Conservation (phyloP, 2,888 invertebrate genomes). For the Agriopis aurantiaria region DNA sequence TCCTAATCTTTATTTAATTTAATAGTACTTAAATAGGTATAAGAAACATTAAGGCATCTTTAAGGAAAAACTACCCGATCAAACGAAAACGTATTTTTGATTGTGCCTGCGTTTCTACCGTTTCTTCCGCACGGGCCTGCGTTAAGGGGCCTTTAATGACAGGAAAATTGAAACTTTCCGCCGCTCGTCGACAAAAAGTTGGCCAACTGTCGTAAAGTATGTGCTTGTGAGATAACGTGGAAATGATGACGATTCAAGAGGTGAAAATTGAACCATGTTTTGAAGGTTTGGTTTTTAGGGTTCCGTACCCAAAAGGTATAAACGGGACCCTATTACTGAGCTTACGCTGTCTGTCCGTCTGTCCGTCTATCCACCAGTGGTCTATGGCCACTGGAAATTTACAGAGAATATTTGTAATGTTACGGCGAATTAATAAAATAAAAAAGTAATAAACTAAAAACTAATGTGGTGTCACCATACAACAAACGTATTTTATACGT, state of each 20-base stretch:
- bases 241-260: conserved; percentile 61
- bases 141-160: conserved; percentile 80
- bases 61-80: conserved; percentile 55
- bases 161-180: conserved; percentile 81
- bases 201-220: conserved; percentile 70
- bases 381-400: too few relatives aligned
- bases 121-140: conserved; percentile 56
- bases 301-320: too few relatives aligned
- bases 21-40: neutral
- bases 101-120: conserved; percentile 56
- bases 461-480: too few relatives aligned
- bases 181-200: conserved; percentile 66
- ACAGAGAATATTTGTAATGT: too few relatives aligned
- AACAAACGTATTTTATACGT: too few relatives aligned
- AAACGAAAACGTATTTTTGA: conserved; percentile 75
- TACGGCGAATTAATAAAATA: too few relatives aligned
- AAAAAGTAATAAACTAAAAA: too few relatives aligned
- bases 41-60: conserved; percentile 19
- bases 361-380: too few relatives aligned
- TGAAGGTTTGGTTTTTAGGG: conserved; percentile 1
- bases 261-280: conserved; percentile 28
- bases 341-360: too few relatives aligned
- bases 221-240: conserved; percentile 65
- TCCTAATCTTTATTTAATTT: neutral
- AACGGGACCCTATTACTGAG: too few relatives aligned